Evolutionary conservation across 2,113 vertebrate genomes (phyloP).

Genomic region (Prolemur simus): DNA sequence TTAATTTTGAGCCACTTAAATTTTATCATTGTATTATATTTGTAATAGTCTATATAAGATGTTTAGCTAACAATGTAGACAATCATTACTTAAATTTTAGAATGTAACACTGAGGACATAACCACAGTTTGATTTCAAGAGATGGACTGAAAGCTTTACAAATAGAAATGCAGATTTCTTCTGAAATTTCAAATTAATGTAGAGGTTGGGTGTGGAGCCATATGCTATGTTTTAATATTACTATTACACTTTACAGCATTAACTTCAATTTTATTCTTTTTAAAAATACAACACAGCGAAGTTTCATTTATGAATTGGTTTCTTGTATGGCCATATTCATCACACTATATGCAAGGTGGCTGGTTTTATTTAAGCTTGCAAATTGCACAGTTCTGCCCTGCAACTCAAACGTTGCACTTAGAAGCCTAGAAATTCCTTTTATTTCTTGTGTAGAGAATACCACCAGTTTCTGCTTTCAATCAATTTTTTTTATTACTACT

Average conservation of each 20-base stretch:
- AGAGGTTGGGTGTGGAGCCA: not conserved
- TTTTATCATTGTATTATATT: not conserved
- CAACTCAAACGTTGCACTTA: constrained; percentile 13
- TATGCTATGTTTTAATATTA: not conserved
- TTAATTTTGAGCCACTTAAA: not conserved
- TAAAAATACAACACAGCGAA: not conserved
- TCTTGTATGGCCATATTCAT: not conserved
- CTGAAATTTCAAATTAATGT: not conserved
- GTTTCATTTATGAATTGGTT: constrained; percentile 35
- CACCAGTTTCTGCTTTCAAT: not conserved
- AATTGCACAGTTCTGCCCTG: not conserved
- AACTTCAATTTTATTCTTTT: constrained; percentile 9
- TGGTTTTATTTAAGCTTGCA: constrained; percentile 37
- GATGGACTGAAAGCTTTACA: not conserved
- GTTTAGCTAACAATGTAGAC: not conserved
- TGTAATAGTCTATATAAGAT: not conserved
- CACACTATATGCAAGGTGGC: not conserved
- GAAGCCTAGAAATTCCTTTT: not conserved
- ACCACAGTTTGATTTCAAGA: constrained; percentile 3
- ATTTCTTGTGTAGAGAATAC: not conserved
- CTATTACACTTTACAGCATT: constrained; percentile 5
- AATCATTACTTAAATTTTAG: not conserved
- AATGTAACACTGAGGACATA: not conserved
- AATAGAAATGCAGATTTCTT: not conserved
- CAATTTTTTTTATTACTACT: constrained; percentile 21